These are phyloP conservation scores for Oplegnathus fasciatus DNA, from an alignment of 2,113 vertebrate genomes.

Conservation along the genomic window DNA sequence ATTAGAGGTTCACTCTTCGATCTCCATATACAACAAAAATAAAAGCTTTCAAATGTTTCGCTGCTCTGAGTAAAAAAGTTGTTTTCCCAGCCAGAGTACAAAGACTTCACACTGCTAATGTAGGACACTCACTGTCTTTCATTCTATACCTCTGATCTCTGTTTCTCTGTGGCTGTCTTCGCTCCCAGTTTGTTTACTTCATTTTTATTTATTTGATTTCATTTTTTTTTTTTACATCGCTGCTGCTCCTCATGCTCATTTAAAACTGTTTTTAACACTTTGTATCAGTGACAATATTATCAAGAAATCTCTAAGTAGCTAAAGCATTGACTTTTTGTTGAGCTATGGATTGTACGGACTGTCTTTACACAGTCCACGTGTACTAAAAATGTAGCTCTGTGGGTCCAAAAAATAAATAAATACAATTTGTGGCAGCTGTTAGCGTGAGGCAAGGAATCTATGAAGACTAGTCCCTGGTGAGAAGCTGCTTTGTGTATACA, in stretches of 20 bases:
- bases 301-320: not conserved
- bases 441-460: slow-evolving; percentile 11
- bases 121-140: slow-evolving; percentile 54
- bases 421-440: not conserved
- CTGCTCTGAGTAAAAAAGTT: slow-evolving; percentile 11
- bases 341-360: not conserved
- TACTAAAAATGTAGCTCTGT: not conserved
- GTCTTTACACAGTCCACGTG: not conserved
- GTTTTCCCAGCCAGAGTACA: slow-evolving; percentile 52
- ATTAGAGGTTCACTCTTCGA: slow-evolving; percentile 2
- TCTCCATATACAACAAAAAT: slow-evolving; percentile 22
- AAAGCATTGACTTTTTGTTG: slow-evolving; percentile 1
- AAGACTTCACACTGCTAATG: slow-evolving; percentile 40
- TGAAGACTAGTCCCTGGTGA: slow-evolving; percentile 26
- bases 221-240: not conserved
- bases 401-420: not conserved
- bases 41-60: slow-evolving; percentile 27
- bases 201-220: slow-evolving; percentile 21
- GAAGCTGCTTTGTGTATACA: not conserved
- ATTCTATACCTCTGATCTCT: slow-evolving; percentile 59
- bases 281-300: not conserved
- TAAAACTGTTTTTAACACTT: slow-evolving; percentile 5
- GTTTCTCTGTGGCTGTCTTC: slow-evolving; percentile 47
- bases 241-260: slow-evolving; percentile 7
- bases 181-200: slow-evolving; percentile 57